These are phyloP conservation scores for Archivesica marissinica DNA, from an alignment of 1,140 invertebrate species.

Conservation along the genomic window DNA sequence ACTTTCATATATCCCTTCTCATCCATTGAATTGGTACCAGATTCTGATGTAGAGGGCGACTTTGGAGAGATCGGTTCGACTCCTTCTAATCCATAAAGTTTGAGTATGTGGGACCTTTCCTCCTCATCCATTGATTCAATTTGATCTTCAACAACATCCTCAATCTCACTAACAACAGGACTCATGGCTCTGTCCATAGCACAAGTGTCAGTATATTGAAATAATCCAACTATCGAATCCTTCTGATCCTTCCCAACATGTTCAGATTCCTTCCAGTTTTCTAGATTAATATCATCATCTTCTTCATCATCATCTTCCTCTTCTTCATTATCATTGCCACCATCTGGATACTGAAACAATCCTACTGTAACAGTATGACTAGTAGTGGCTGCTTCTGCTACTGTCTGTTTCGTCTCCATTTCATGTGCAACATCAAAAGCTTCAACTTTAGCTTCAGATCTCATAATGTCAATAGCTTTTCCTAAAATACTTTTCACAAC, in stretches of 20 bases:
- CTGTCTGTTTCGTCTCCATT: neutral
- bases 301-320: conserved; percentile 41
- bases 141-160: conserved; percentile 22
- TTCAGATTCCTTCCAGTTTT: neutral
- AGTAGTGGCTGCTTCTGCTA: neutral
- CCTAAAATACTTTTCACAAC: conserved; percentile 28
- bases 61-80: conserved; percentile 53
- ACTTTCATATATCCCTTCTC: neutral
- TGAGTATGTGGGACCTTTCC: conserved; percentile 43
- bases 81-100: conserved; percentile 55
- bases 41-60: conserved; percentile 38
- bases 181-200: conserved; percentile 38
- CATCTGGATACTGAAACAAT: conserved; percentile 39
- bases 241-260: neutral
- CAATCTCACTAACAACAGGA: conserved; percentile 36
- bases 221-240: conserved; percentile 44
- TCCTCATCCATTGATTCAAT: conserved; percentile 44
- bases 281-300: neutral
- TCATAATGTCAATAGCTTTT: conserved; percentile 16
- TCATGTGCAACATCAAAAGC: neutral
- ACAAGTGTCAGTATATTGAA: conserved; percentile 40
- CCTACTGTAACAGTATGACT: conserved; percentile 28
- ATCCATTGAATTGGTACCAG: conserved; percentile 2
- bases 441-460: neutral
- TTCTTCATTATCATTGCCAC: neutral